Evolutionary conservation across 1,140 invertebrate species (phyloP), one percentile per base, ranked within the genome.

Genomic region (Drosophila chauvacae): DNA sequence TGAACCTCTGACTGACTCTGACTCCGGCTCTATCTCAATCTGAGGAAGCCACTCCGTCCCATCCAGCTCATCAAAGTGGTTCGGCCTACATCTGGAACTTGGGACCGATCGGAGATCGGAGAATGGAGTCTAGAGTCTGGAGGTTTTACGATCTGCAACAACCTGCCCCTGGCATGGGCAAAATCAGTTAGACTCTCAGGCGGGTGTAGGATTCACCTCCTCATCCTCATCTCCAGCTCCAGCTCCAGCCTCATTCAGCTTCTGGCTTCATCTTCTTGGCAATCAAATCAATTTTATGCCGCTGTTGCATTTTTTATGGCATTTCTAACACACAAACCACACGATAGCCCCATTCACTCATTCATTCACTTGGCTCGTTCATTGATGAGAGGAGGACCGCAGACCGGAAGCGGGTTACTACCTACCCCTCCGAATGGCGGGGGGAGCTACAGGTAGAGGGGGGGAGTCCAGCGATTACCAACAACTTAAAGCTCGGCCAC

Each of bases 231-330:
- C 35, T 20, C n/a, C 30, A 16, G 10, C 23, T 18, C 18, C 35
- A 35, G 3, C 35, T 20, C n/a, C 30, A 16, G 10, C 23, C 26
- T 72, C 69, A 72, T 73, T 13, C 35, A 37, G 35, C 35, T 37
- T 37, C 35, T 37, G 35, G 35, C 35, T 37, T 37, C 70, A 72
- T 73, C 70, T 73, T 72, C 70, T 73, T 77, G 64, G 74, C 66
- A 78, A 79, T 79, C 77, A 79, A 79, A 79, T 79, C 77, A 79
- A 79, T 79, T 79, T 79, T 77, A 78, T 78, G 75, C 57, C 65
- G 73, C 64, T 69, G 63, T 77, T 77, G 73, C 73, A 76, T 76
- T 76, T 77, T 74, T 78, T 78, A 78, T 78, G 58, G 76, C 65
- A 78, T 78, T 78, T 78, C 76, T 78, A 78, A 78, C 76, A 78